Base-by-base conservation (phyloP, 1,140 invertebrate species). In the Oedothorax gibbosus region DNA sequence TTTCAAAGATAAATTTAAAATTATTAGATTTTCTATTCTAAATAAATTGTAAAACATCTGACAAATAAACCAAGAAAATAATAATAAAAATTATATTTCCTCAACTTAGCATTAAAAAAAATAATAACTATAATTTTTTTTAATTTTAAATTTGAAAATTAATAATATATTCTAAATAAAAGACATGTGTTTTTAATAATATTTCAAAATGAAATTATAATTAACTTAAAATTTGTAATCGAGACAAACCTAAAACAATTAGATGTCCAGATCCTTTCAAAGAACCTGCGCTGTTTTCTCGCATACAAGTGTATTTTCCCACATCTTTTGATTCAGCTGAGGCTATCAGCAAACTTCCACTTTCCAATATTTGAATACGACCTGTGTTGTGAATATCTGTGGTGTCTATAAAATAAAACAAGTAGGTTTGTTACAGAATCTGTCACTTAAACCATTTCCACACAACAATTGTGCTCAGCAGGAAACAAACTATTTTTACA, bases 281-380 rank as follows among this genome's bases (percentile, higher is more conserved):
- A 84, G 93, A 93, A 57, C 97, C 97, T 56, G 95, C 96, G 90
- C 96, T 95, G 89, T 99, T 99, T 49, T 94, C 92, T 85, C 96
- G 92, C 69, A 95, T 92, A 89, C 97, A 99, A 10, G 94, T 95
- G 89, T 98, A 99, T 88, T 95, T 93, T 64, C 97, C 97, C 86
- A 93, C 94, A 89, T 99, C 97, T 35, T 92, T 91, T 86, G 93
- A 92, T 82, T 94, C 93, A 7, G 95, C 94, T 71, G 95, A 94
- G n/a, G 96, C 95, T 83, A 98, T 94, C 83, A 97, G 90, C 87
- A 98, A 92, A 91, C 96, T 95, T 11, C 96, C 96, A 85, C 93
- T 94, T 71, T 96, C 95, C 78, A 96, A 90, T 77, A 97, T 93
- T 91, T 97, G 96, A 80, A 89, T 86, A 88, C 96, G 91, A 68